Conservation (phyloP, 1,140 invertebrate genomes). For the Campoletis sonorensis region DNA sequence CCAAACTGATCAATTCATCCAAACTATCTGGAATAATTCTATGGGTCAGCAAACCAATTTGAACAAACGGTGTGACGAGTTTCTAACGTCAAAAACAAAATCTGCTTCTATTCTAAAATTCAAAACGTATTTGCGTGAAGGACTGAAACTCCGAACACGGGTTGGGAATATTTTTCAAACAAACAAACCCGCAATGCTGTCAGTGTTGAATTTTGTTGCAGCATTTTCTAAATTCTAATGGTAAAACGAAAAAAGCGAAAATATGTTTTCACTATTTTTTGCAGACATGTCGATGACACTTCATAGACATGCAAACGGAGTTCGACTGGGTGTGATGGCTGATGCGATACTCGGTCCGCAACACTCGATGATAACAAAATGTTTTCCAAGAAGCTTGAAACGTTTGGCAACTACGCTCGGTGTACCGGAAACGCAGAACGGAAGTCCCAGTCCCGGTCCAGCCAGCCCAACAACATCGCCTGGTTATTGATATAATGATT, state of each 20-base stretch:
- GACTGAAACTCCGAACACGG: too few relatives aligned
- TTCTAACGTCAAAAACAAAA: too few relatives aligned
- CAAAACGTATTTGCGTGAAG: too few relatives aligned
- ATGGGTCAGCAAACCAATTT: too few relatives aligned
- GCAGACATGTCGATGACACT: conserved; percentile 86
- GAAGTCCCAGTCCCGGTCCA: conserved; percentile 65
- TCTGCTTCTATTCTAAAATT: too few relatives aligned
- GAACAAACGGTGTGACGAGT: too few relatives aligned
- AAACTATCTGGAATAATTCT: too few relatives aligned
- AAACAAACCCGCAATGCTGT: too few relatives aligned
- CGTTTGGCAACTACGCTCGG: conserved; percentile 74
- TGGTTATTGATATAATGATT: conserved; percentile 58
- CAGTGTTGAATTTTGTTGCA: too few relatives aligned
- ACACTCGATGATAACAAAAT: conserved; percentile 75
- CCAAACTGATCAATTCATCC: neutral
- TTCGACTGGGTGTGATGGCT: conserved; percentile 85
- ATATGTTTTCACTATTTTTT: conserved; percentile 55
- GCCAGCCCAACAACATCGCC: conserved; percentile 62
- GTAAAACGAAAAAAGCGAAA: too few relatives aligned
- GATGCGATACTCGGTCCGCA: conserved; percentile 83
- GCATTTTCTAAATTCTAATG: too few relatives aligned
- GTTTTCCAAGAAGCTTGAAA: conserved; percentile 75
- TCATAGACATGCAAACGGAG: conserved; percentile 83
- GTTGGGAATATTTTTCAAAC: too few relatives aligned
- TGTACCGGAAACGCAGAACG: conserved; percentile 62